Percentiles rank a stretch among this genome's conserved stretches.
These are phyloP conservation scores for Percina caprodes DNA, from an alignment of 2,113 vertebrate species.

Conservation along the genomic window DNA sequence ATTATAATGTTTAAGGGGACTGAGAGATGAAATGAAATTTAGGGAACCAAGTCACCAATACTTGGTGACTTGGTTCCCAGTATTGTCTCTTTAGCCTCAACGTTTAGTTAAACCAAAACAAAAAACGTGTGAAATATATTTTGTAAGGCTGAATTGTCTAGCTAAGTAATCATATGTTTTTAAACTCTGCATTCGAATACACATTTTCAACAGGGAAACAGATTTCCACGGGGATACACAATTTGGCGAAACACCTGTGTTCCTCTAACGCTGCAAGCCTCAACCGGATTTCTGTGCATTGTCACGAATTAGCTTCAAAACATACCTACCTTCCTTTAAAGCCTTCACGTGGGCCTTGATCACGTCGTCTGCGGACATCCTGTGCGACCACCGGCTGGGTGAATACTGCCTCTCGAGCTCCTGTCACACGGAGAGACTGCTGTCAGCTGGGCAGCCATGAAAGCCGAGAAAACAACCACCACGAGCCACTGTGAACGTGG, in stretches of 20 bases:
- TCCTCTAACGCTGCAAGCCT: neutral
- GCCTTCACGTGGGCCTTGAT: slow-evolving; percentile 82
- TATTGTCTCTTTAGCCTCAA: too few relatives aligned
- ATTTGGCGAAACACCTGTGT: slow-evolving; percentile 21
- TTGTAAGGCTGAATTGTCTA: neutral
- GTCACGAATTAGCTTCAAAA: neutral
- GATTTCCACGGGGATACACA: too few relatives aligned
- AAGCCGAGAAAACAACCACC: neutral
- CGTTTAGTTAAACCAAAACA: too few relatives aligned
- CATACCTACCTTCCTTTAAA: slow-evolving; percentile 84
- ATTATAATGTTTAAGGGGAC: too few relatives aligned
- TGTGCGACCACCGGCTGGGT: slow-evolving; percentile 90
- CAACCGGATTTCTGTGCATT: slow-evolving; percentile 4
- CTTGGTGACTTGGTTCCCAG: too few relatives aligned
- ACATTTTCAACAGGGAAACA: neutral
- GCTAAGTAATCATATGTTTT: neutral
- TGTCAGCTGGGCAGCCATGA: slow-evolving; percentile 47
- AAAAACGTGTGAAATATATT: neutral
- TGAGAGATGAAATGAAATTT: too few relatives aligned
- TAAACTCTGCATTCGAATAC: neutral
- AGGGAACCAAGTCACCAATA: too few relatives aligned
- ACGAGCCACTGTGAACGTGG: neutral
- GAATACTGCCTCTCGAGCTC: slow-evolving; percentile 89
- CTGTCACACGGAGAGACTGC: slow-evolving; percentile 70
- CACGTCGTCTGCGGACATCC: slow-evolving; percentile 85